Evolutionary conservation across 2,797 vertebrate species (phyloP), one percentile per base, ranked within the genome.

Genomic region (Myotis daubentonii): DNA sequence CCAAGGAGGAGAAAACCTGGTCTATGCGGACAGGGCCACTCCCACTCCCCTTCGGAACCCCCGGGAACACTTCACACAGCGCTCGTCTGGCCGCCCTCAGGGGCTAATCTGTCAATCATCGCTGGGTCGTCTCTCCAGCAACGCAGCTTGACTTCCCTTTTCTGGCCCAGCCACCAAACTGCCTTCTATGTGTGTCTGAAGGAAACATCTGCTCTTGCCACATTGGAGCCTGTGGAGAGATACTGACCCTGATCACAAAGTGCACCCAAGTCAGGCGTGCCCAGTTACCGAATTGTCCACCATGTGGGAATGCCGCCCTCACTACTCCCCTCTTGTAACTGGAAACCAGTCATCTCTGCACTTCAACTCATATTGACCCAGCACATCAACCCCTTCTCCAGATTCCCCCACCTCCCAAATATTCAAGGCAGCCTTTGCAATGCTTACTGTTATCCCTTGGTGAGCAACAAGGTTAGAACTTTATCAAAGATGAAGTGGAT

Each of bases 61-160:
- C 8, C 19, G 3, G 20, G 53, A 51, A 65, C 71, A 62, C 70
- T 83, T 57, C 57, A 65, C 65, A 55, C 51, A 60, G 11, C 2
- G 62, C 71, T 83, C 57, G 76, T 25, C 28, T 66, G 60, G 79
- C n/a, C 82, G 85, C 38, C 68, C 53, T 74, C 88, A 10, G 36
- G 76, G 1, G 22, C 47, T 1, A 66, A 78, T 55, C 91, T 49
- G 75, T 44, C 88, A 36, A 0, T 94, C 75, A 88, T 79, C 44
- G 55, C 68, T 80, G 62, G 76, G 89, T 87, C 88, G 55, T 94
- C 76, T 47, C 36, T 80, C 89, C 76, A 85, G 72, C 71, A 75
- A 51, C 33, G 30, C 49, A 57, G 57, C 62, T 89, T 68, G 28
- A 93, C 91, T 96, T 96, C 92, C 78, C 36, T 60, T 89, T 93